Percentiles rank a stretch among this genome's conserved stretches.
phyloP scores from a whole-genome alignment of 2,888 invertebrate genomes.

The Archips crataeganus region DNA sequence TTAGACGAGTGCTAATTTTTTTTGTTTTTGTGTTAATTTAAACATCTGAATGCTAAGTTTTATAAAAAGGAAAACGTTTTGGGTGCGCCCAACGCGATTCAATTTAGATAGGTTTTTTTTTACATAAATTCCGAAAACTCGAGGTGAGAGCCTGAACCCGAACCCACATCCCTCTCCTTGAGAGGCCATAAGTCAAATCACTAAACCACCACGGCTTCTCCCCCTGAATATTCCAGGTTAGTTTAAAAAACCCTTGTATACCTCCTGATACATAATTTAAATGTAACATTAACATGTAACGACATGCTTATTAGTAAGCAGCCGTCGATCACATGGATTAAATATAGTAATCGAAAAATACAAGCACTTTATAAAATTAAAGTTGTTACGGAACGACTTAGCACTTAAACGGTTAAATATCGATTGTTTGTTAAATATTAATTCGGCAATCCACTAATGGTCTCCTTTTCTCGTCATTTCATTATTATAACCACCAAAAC shows the following conservation, averaged over 20 bases:
- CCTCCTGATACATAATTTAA: not conserved
- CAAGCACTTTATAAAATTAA: not conserved
- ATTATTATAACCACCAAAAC: slow-evolving; percentile 21
- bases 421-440: slow-evolving; percentile 24
- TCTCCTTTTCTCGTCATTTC: slow-evolving; percentile 15
- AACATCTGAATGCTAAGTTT: not conserved
- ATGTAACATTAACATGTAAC: not conserved
- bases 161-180: too few species aligned
- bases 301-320: not conserved
- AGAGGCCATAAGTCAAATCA: too few species aligned
- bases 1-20: not conserved
- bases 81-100: too few species aligned
- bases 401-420: slow-evolving; percentile 7
- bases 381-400: not conserved
- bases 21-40: not conserved
- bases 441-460: slow-evolving; percentile 24
- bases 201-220: too few species aligned
- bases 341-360: not conserved
- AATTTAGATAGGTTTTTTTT: too few species aligned
- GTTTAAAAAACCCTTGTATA: too few species aligned
- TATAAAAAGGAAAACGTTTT: too few species aligned
- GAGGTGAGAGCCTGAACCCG: too few species aligned
- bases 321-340: not conserved
- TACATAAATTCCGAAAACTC: too few species aligned
- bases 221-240: too few species aligned